These are phyloP conservation scores for Tyrophagus putrescentiae DNA, from an alignment of 1,140 invertebrate species.

Conservation along the genomic window DNA sequence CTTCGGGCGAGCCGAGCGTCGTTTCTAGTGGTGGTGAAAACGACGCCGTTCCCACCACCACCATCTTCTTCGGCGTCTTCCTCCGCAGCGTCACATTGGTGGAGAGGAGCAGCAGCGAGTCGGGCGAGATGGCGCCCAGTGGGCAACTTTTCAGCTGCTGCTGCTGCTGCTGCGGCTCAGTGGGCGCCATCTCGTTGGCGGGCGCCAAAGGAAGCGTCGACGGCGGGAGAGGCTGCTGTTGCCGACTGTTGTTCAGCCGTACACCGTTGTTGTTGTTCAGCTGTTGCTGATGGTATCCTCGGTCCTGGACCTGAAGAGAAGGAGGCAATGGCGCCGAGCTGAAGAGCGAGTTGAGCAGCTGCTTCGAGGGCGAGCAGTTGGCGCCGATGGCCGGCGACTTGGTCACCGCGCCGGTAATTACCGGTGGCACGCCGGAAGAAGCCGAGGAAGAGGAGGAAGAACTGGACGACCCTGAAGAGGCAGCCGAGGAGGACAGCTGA, in stretches of 20 bases:
- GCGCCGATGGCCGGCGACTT: neutral
- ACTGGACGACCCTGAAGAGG: too few relatives aligned
- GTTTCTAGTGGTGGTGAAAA: too few relatives aligned
- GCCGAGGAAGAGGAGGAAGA: too few relatives aligned
- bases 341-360: constrained; percentile 3
- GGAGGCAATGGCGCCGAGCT: neutral
- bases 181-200: neutral
- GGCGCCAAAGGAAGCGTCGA: neutral
- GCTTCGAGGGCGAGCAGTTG: constrained; percentile 13
- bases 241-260: neutral
- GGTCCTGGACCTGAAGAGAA: neutral
- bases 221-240: neutral
- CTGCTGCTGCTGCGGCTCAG: neutral
- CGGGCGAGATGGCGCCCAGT: neutral
- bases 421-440: too few relatives aligned
- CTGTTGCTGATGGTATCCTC: neutral
- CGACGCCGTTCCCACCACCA: too few relatives aligned
- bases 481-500: too few relatives aligned
- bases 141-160: neutral
- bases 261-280: neutral
- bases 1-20: too few relatives aligned
- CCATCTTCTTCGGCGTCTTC: neutral
- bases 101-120: neutral
- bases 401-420: constrained; percentile 8
- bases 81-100: too few relatives aligned